These are phyloP conservation scores for Anthoscopus minutus DNA, from an alignment of 2,113 vertebrate species.

Conservation along the genomic window DNA sequence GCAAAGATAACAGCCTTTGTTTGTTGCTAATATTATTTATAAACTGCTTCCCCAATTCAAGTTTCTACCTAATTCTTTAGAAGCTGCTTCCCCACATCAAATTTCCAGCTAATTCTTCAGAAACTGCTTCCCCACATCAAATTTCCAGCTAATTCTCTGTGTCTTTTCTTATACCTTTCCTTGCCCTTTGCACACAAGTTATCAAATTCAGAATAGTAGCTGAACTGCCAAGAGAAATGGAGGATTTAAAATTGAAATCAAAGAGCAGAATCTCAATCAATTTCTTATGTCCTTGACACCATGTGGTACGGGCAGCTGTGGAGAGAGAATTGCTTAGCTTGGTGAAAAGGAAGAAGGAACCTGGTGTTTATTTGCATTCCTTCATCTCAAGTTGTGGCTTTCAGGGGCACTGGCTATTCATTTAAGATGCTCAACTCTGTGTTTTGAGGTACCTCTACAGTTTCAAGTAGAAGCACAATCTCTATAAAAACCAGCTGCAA, in stretches of 20 bases:
- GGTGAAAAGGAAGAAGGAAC: not conserved
- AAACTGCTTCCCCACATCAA: not conserved
- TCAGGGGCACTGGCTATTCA: not conserved
- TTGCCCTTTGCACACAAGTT: not conserved
- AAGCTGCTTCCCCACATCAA: not conserved
- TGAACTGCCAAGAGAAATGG: not conserved
- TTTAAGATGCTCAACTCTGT: not conserved
- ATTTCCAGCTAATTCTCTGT: not conserved
- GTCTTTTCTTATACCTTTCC: not conserved
- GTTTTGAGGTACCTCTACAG: not conserved
- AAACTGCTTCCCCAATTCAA: not conserved
- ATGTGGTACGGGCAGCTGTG: fast-evolving
- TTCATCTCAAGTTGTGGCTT: not conserved
- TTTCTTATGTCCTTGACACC: not conserved
- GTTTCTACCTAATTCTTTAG: not conserved
- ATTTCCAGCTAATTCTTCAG: not conserved
- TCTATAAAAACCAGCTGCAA: not conserved
- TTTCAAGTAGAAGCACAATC: not conserved
- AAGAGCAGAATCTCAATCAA: not conserved
- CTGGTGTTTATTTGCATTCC: not conserved
- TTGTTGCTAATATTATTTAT: not conserved
- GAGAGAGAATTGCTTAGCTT: not conserved
- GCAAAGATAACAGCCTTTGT: not conserved
- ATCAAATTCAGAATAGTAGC: not conserved
- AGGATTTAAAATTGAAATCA: not conserved